Conservation (phyloP, 2,113 vertebrate species). For the Protobothrops flavoviridis region DNA sequence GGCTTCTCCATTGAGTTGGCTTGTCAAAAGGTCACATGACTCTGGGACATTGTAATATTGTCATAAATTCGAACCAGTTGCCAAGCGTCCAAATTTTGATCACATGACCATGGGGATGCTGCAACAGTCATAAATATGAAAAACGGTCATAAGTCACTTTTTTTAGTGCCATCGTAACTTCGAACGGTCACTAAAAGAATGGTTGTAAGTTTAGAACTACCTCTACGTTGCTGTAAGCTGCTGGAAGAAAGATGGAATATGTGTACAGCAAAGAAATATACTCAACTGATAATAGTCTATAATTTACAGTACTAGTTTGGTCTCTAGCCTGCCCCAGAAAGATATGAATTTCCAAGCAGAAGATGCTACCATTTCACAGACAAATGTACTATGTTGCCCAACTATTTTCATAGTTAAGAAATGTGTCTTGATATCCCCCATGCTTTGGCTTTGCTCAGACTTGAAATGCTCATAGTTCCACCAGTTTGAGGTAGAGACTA, state of each 20-base stretch:
- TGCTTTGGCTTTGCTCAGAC: slow-evolving; percentile 11
- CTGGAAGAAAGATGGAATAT: background rate
- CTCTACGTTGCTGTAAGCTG: background rate
- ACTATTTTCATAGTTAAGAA: background rate
- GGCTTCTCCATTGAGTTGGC: no score
- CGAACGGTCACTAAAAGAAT: no score
- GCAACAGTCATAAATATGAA: no score
- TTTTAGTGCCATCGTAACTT: no score
- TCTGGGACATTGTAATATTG: no score
- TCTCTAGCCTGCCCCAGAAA: background rate
- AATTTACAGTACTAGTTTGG: background rate
- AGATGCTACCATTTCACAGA: background rate
- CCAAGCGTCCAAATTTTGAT: no score
- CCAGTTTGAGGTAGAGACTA: background rate
- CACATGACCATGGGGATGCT: no score
- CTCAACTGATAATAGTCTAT: background rate
- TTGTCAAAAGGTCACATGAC: no score
- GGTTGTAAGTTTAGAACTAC: no score
- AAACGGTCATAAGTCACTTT: no score
- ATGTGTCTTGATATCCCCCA: background rate
- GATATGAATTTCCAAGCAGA: background rate
- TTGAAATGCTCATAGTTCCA: slow-evolving; percentile 1
- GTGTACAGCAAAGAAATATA: background rate
- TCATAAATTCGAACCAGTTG: no score
- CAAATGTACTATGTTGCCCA: background rate